phyloP scores from a whole-genome alignment of 2,888 invertebrate genomes.

The Hoplodrina blanda region DNA sequence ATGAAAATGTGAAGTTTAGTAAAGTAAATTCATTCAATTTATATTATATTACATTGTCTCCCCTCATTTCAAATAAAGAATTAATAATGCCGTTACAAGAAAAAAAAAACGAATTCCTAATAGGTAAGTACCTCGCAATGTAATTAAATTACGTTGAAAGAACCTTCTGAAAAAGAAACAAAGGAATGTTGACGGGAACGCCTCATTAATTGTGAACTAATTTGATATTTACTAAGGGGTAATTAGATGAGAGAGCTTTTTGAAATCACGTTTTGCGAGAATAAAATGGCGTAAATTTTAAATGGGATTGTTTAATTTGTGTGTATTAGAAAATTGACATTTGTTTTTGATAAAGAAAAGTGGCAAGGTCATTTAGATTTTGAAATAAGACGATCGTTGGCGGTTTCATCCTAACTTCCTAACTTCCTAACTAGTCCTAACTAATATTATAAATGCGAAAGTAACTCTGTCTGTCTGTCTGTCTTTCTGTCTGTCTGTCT shows the following conservation, averaged over 20 bases:
- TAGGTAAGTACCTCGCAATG: conserved; percentile 36
- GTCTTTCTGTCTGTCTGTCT: no score
- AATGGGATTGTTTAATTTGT: conserved; percentile 22
- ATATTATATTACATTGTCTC: background rate
- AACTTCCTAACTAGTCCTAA: no score
- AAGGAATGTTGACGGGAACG: conserved; percentile 64
- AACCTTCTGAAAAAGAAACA: conserved; percentile 53
- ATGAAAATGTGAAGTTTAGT: no score
- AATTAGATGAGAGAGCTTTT: conserved; percentile 65
- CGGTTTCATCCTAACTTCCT: no score
- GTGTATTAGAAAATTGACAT: conserved; percentile 7
- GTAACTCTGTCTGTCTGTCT: no score
- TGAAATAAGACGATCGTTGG: no score
- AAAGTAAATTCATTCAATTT: no score
- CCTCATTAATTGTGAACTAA: conserved; percentile 66
- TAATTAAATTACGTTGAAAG: conserved; percentile 51
- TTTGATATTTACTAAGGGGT: conserved; percentile 69
- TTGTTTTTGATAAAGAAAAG: background rate
- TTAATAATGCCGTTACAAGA: conserved; percentile 1
- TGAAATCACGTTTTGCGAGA: conserved; percentile 46
- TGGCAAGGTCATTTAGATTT: background rate
- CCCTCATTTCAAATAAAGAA: conserved; percentile 11
- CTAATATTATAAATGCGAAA: no score
- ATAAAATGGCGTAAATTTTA: conserved; percentile 43
- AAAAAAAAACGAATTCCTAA: conserved; percentile 29